These are phyloP conservation scores for Xanthostigma xanthostigma DNA, from an alignment of 2,888 invertebrate genomes.

Conservation along the genomic window DNA sequence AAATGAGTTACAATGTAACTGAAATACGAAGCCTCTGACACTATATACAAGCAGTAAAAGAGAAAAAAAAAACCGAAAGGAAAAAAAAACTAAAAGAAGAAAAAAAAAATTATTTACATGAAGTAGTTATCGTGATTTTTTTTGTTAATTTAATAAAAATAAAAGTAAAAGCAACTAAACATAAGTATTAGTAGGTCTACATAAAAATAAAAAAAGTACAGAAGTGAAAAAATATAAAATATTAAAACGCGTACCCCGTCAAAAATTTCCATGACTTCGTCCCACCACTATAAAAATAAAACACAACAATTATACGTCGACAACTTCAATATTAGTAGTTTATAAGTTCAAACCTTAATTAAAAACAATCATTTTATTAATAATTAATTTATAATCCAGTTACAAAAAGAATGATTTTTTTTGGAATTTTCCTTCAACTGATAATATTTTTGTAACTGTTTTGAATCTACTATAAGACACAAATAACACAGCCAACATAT, in stretches of 20 bases:
- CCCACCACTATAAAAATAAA: constrained; percentile 76
- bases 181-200: neutral
- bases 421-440: no score
- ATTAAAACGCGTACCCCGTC: constrained; percentile 71
- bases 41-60: no score
- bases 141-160: no score
- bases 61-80: no score
- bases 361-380: constrained; percentile 12
- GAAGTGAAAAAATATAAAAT: constrained; percentile 9
- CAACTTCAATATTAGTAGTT: neutral
- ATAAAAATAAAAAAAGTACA: neutral
- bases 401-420: no score
- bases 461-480: no score
- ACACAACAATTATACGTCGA: constrained; percentile 34
- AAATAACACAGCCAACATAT: no score
- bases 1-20: no score
- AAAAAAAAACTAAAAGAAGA: neutral
- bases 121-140: neutral
- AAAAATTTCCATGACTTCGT: constrained; percentile 93
- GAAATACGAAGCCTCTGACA: no score
- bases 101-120: neutral
- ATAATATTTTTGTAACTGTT: no score
- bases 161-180: neutral
- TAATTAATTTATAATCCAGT: no score
- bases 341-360: constrained; percentile 1